Conservation (phyloP, 30 jellyfish, hydroid and myxozoan species). For the Pelagia noctiluca region DNA sequence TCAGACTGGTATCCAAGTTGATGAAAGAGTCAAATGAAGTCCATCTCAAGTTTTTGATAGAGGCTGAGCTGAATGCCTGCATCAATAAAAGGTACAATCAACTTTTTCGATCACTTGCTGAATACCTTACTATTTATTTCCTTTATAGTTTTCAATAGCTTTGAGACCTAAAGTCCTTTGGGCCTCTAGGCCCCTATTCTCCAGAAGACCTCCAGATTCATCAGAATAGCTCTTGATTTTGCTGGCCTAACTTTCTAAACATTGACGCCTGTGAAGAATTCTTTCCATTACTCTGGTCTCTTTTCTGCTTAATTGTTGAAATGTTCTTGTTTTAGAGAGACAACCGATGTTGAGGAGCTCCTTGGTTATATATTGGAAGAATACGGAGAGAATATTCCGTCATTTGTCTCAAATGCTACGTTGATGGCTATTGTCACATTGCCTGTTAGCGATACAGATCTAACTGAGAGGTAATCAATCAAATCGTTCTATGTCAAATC, state of each 20-base stretch:
- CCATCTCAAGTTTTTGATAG: neutral
- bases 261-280: too few relatives aligned
- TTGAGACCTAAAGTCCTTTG: too few relatives aligned
- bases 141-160: too few relatives aligned
- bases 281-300: too few relatives aligned
- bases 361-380: constrained; percentile 22
- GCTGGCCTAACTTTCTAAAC: too few relatives aligned
- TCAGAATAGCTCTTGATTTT: too few relatives aligned
- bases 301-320: too few relatives aligned
- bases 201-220: too few relatives aligned
- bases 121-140: too few relatives aligned
- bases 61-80: neutral
- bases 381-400: constrained; percentile 19
- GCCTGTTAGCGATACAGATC: constrained; percentile 10
- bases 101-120: too few relatives aligned
- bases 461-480: constrained; percentile 35
- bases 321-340: constrained; percentile 19
- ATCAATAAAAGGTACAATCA: too few relatives aligned
- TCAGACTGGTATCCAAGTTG: neutral
- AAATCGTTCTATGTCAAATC: neutral
- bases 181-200: too few relatives aligned
- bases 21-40: neutral
- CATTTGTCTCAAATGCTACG: constrained; percentile 22
- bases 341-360: constrained; percentile 7
- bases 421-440: constrained; percentile 44